phyloP scores from a whole-genome alignment of 2,888 invertebrate species.

The Phasia obesa region DNA sequence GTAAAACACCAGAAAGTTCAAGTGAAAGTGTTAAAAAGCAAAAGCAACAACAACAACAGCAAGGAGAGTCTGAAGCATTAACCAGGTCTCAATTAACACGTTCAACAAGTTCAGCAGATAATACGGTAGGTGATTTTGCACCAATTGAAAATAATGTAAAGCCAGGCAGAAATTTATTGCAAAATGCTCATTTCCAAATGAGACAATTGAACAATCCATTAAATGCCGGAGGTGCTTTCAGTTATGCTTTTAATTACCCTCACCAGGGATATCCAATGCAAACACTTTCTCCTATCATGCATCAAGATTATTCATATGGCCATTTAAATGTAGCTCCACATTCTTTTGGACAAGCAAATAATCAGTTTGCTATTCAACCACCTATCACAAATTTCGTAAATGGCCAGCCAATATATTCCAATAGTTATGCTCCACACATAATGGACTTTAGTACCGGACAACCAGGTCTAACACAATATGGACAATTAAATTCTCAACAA shows the following conservation, averaged over 20 bases:
- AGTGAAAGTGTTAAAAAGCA: slow-evolving; percentile 45
- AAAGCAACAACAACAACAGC: slow-evolving; percentile 22
- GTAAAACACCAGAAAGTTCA: background rate
- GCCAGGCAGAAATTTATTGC: background rate
- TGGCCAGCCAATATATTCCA: background rate
- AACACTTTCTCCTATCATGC: background rate
- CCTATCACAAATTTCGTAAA: background rate
- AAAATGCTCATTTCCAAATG: background rate
- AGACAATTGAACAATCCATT: slow-evolving; percentile 1
- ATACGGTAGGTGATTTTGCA: background rate
- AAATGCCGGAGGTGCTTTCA: background rate
- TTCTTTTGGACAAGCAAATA: background rate
- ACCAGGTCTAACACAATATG: background rate
- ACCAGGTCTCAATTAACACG: slow-evolving; percentile 16
- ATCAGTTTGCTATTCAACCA: slow-evolving; percentile 9
- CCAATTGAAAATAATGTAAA: background rate
- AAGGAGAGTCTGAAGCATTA: background rate
- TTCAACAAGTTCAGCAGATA: background rate
- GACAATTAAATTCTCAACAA: background rate
- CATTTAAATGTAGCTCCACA: slow-evolving; percentile 2
- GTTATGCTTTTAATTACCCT: slow-evolving; percentile 45
- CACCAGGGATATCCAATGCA: slow-evolving; percentile 22
- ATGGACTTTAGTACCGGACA: background rate
- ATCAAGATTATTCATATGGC: slow-evolving; percentile 6
- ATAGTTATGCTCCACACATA: background rate